Evolutionary conservation across 2,888 invertebrate species (phyloP).

Genomic region (Xanthia icteritia): DNA sequence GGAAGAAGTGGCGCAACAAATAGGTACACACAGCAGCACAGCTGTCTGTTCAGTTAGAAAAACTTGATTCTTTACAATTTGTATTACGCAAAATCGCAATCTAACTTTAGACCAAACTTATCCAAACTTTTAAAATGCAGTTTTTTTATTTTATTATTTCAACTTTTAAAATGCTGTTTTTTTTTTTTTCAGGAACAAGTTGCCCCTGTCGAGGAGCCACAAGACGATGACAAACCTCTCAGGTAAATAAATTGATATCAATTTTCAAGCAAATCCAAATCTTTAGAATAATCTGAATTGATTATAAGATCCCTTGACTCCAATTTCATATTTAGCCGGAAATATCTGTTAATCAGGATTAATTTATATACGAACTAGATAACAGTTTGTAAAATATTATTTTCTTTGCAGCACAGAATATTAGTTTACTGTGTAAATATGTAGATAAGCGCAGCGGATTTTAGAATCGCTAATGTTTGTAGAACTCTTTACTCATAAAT

Average conservation of each 20-base stretch:
- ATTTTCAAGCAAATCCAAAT: slow-evolving; percentile 12
- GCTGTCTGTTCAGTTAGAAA: no score
- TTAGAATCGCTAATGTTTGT: neutral
- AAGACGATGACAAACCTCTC: slow-evolving; percentile 81
- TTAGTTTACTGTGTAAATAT: slow-evolving; percentile 1
- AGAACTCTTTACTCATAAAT: no score
- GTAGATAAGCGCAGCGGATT: neutral
- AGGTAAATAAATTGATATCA: slow-evolving; percentile 70
- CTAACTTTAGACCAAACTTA: neutral
- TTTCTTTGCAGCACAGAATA: slow-evolving; percentile 15
- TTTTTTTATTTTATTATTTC: slow-evolving; percentile 62
- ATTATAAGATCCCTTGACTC: slow-evolving; percentile 26
- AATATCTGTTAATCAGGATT: slow-evolving; percentile 30
- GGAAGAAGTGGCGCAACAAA: no score
- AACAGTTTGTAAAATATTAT: slow-evolving; percentile 40
- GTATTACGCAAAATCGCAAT: no score
- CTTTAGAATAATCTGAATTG: slow-evolving; percentile 5
- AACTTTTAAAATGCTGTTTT: slow-evolving; percentile 12
- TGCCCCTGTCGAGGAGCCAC: slow-evolving; percentile 84
- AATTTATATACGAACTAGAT: slow-evolving; percentile 34
- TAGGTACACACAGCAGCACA: no score
- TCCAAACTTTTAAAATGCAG: neutral
- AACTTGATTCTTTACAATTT: no score
- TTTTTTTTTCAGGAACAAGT: slow-evolving; percentile 82
- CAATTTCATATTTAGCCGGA: slow-evolving; percentile 28